Base-by-base conservation (phyloP, 2,888 invertebrate genomes). In the Agrochola lychnidis region DNA sequence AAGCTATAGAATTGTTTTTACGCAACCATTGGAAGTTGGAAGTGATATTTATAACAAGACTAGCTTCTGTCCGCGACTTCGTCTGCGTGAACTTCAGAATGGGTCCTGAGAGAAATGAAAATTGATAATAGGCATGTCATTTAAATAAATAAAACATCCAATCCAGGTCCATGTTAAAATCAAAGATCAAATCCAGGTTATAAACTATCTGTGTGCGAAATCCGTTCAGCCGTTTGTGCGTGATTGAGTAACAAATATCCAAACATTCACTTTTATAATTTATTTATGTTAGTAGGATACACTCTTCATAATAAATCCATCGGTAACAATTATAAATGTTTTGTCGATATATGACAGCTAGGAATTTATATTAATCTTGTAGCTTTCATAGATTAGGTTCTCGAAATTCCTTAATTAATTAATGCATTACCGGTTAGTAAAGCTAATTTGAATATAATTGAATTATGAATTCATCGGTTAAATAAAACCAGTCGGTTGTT, bases 351-450 rank as follows among this genome's bases (percentile, higher is more conserved):
- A 16, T n/a, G 42, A 40, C 14, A 61, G 14, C 40, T 3, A 36
- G 4, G 59, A 51, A 73, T 70, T 73, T 22, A 62, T 36, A 82
- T 78, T 56, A 56, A 70, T 70, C 25, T 78, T 62, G 6, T 42
- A 69, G 14, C 45, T 36, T 40, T 22, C 59, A 70, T 61, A 53
- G 42, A 59, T 16, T 14, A 68, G 30, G 25, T 78, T 78, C 53
- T 82, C 42, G n/a, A 82, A 68, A 83, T 82, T 82, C 63, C 70
- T 68, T 19, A 56, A 56, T 45, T 78, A 73, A 78, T 82, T 70
- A 70, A 78, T 75, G 64, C 12, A 40, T 51, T 66, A 25, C 12
- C 36, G 48, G 40, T 64, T 74, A 36, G 56, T 81, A n/a, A 70
- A 62, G 25, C 59, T 81, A 61, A 76, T 81, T 80, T 76, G 61